phyloP scores from a whole-genome alignment of 1,140 invertebrate species.

The Sinonovacula constricta region DNA sequence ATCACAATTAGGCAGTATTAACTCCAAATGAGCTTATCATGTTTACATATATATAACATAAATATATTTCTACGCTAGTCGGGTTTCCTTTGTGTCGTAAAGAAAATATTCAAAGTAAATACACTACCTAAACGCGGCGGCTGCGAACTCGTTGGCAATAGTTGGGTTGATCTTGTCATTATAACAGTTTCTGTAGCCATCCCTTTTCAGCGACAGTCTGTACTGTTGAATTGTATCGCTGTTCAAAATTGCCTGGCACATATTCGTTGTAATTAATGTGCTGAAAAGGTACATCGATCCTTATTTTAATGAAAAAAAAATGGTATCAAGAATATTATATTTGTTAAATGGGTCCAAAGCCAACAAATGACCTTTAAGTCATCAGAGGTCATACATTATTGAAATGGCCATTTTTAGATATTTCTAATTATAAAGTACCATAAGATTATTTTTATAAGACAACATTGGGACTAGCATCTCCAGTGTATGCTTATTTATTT shows the following conservation, averaged over 20 bases:
- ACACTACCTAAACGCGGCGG: conserved; percentile 41
- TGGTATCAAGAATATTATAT: no score
- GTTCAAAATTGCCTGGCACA: conserved; percentile 42
- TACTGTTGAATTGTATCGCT: conserved; percentile 30
- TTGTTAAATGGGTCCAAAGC: no score
- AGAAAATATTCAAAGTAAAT: background rate
- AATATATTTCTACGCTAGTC: background rate
- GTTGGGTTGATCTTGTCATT: conserved; percentile 17
- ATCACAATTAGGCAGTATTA: background rate
- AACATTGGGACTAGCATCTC: no score
- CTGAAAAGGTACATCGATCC: conserved; percentile 14
- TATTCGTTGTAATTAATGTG: conserved; percentile 48
- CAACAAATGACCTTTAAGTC: no score
- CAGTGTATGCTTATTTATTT: no score
- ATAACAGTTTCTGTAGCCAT: background rate
- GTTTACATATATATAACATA: background rate
- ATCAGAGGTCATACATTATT: no score
- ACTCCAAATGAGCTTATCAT: background rate
- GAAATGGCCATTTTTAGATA: no score
- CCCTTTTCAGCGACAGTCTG: background rate
- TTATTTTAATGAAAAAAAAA: no score
- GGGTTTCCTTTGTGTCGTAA: background rate
- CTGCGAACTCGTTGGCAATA: conserved; percentile 31
- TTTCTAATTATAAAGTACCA: no score
- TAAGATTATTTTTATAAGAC: no score